These are phyloP conservation scores for Xiphophorus couchianus DNA, from an alignment of 2,113 vertebrate species.

Conservation along the genomic window DNA sequence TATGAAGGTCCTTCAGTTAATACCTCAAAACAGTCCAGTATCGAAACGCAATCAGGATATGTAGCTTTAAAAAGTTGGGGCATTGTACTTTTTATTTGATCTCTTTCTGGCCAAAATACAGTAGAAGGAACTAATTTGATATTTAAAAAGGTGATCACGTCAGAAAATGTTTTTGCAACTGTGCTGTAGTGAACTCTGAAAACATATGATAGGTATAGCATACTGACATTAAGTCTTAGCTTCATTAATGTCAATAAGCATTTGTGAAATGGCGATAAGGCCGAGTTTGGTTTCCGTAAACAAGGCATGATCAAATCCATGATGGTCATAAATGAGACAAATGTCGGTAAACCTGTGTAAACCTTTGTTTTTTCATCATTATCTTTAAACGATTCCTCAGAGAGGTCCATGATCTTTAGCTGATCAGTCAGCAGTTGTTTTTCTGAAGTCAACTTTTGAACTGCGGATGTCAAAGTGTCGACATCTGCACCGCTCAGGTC, in stretches of 20 bases:
- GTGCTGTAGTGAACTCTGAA: not conserved
- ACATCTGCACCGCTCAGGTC: not conserved
- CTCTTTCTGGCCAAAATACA: not conserved
- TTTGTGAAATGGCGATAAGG: not conserved
- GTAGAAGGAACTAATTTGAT: not conserved
- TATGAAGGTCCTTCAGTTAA: not conserved
- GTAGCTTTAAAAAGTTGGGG: not conserved
- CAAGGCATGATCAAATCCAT: not conserved
- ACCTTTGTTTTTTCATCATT: too few species aligned
- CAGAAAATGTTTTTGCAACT: not conserved
- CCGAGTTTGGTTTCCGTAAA: not conserved
- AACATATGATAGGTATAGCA: not conserved
- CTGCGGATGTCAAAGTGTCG: not conserved
- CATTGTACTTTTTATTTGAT: not conserved
- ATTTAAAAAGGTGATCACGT: not conserved
- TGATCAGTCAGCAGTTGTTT: too few species aligned
- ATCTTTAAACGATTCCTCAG: too few species aligned
- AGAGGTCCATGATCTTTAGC: too few species aligned
- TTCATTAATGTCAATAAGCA: not conserved
- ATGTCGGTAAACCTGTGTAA: too few species aligned
- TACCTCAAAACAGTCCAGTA: not conserved
- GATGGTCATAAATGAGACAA: not conserved
- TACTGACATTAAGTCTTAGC: not conserved
- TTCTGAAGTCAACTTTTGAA: not conserved
- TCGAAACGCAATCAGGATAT: not conserved